Evolutionary conservation across 2,888 invertebrate genomes (phyloP).

Genomic region (Neria commutata): DNA sequence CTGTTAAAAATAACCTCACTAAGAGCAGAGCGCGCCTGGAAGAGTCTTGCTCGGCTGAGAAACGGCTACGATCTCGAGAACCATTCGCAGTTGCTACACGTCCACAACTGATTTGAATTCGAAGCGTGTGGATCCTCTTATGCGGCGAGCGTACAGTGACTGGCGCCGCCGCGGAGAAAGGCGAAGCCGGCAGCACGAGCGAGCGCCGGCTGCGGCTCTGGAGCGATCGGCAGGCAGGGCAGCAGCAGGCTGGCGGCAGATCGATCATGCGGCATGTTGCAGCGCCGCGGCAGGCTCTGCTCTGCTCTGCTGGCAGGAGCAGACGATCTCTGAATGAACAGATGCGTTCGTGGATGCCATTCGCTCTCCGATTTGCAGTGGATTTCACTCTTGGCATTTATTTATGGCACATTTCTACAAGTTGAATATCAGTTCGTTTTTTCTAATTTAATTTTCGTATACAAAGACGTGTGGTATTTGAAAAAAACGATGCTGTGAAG

Average conservation of each 20-base stretch:
- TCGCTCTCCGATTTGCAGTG: no score
- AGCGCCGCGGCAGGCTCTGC: not conserved
- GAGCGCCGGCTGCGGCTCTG: constrained; percentile 6
- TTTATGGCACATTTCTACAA: no score
- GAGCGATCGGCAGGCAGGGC: not conserved
- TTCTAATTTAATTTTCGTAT: no score
- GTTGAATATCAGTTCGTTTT: no score
- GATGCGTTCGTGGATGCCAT: no score
- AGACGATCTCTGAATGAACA: no score
- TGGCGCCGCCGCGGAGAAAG: constrained; percentile 3
- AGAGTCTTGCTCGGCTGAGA: constrained; percentile 43
- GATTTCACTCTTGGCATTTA: no score
- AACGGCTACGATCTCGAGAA: constrained; percentile 32
- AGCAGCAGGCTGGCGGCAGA: not conserved
- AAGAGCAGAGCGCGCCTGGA: constrained; percentile 39
- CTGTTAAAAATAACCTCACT: constrained; percentile 11
- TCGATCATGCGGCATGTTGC: not conserved
- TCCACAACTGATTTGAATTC: constrained; percentile 44
- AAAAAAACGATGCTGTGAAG: no score
- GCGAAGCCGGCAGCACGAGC: constrained; percentile 9
- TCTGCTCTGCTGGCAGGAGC: not conserved
- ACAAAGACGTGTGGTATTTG: no score
- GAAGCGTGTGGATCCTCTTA: constrained; percentile 49
- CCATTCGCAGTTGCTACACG: constrained; percentile 43
- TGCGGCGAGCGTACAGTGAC: constrained; percentile 31